Conservation (phyloP, 2,797 vertebrate genomes). For the Mormyrus hasselquistii region DNA sequence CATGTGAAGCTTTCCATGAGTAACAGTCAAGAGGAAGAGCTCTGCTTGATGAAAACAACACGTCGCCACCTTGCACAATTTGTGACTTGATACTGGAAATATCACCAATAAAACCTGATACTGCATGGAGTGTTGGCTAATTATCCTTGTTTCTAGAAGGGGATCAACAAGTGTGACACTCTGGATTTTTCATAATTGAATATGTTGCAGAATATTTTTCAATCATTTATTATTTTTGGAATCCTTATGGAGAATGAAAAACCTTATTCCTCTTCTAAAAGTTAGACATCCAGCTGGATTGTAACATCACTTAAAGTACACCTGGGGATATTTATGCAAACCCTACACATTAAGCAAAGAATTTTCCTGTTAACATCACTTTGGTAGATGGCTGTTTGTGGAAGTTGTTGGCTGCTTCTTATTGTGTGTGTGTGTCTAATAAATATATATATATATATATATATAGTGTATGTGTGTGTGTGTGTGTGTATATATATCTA, state of each 20-base stretch:
- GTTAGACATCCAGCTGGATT: neutral
- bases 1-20: neutral
- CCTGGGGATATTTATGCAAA: neutral
- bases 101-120: neutral
- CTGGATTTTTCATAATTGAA: neutral
- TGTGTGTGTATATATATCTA: no score
- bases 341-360: neutral
- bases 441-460: no score
- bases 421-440: neutral
- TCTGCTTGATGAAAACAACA: constrained; percentile 16
- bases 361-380: neutral
- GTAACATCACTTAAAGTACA: neutral
- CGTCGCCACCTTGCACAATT: constrained; percentile 19
- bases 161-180: neutral
- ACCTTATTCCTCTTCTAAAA: neutral
- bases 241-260: neutral
- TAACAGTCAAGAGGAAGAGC: neutral
- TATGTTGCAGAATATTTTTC: neutral
- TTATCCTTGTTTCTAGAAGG: constrained; percentile 3
- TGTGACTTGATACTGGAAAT: constrained; percentile 3
- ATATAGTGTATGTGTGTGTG: no score
- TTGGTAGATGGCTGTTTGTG: neutral
- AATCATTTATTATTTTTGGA: neutral
- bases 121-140: neutral
- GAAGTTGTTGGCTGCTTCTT: neutral